Evolutionary conservation across 2,888 invertebrate genomes (phyloP).

Genomic region (Cynaeus angustus): DNA sequence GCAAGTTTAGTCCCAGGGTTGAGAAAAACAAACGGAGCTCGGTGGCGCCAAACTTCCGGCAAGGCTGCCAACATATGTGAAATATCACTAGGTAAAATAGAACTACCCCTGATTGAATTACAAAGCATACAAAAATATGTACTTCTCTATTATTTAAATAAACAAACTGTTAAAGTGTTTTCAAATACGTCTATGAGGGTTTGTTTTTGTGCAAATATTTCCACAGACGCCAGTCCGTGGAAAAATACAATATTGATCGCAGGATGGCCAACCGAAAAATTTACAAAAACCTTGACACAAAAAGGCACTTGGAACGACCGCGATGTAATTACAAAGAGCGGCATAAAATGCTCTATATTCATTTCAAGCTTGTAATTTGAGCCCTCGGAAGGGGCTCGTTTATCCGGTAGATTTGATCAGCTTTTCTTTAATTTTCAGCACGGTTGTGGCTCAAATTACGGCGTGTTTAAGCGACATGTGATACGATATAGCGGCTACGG

Average conservation of each 20-base stretch:
- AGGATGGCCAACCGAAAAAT: slow-evolving; percentile 18
- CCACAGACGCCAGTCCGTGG: slow-evolving; percentile 52
- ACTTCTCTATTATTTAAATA: slow-evolving; percentile 71
- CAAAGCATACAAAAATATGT: slow-evolving; percentile 68
- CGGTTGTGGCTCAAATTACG: slow-evolving; percentile 62
- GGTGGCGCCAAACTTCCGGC: slow-evolving; percentile 70
- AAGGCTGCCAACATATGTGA: slow-evolving; percentile 67
- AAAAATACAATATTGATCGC: slow-evolving; percentile 17
- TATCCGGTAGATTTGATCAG: slow-evolving; percentile 71
- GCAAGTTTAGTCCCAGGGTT: slow-evolving; percentile 61
- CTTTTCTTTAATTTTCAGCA: slow-evolving; percentile 70
- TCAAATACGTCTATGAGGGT: slow-evolving; percentile 65
- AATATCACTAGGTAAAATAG: slow-evolving; percentile 64
- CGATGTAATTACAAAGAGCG: slow-evolving; percentile 62
- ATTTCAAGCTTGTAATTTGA: slow-evolving; percentile 64
- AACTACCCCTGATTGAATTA: slow-evolving; percentile 67
- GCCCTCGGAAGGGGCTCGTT: slow-evolving; percentile 62
- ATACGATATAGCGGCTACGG: slow-evolving; percentile 53
- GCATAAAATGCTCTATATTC: slow-evolving; percentile 60
- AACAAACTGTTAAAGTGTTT: slow-evolving; percentile 71
- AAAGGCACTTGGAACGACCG: slow-evolving; percentile 47
- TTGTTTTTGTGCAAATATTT: slow-evolving; percentile 65
- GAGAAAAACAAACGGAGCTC: slow-evolving; percentile 68
- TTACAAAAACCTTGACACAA: slow-evolving; percentile 9
- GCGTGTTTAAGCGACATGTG: slow-evolving; percentile 58